Conservation (phyloP, 2,113 vertebrate species). For the Cyanistes caeruleus region DNA sequence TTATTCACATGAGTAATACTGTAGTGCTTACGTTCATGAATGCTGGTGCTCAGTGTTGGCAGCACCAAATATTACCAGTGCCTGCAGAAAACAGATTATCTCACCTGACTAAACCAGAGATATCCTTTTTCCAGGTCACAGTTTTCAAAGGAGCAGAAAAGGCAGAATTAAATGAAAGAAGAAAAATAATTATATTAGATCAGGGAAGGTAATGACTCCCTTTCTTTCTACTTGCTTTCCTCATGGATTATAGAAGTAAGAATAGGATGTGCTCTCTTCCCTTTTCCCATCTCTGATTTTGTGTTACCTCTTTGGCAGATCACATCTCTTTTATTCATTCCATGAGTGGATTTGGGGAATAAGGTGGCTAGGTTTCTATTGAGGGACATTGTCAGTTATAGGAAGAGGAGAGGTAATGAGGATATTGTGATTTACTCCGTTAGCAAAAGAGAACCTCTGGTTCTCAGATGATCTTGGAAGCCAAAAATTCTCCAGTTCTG, state of each 20-base stretch:
- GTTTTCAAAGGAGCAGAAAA: background rate
- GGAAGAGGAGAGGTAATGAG: background rate
- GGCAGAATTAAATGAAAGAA: background rate
- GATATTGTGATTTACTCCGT: background rate
- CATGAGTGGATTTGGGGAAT: background rate
- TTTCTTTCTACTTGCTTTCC: background rate
- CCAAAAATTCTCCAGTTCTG: background rate
- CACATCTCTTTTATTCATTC: background rate
- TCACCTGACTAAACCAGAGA: background rate
- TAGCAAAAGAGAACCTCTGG: background rate
- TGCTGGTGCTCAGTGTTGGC: fast-evolving
- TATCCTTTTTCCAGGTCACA: background rate
- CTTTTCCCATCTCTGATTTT: background rate
- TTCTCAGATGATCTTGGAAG: background rate
- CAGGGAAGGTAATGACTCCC: background rate
- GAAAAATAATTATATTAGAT: background rate
- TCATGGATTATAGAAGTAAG: background rate
- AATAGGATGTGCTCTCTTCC: background rate
- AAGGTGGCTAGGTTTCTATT: background rate
- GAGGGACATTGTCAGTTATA: background rate
- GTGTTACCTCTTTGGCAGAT: background rate
- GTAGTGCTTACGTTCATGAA: background rate
- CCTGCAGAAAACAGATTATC: background rate
- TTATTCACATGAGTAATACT: background rate
- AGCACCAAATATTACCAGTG: background rate